phyloP scores from a whole-genome alignment of 1,140 invertebrate genomes.

The Vanessa tameamea region DNA sequence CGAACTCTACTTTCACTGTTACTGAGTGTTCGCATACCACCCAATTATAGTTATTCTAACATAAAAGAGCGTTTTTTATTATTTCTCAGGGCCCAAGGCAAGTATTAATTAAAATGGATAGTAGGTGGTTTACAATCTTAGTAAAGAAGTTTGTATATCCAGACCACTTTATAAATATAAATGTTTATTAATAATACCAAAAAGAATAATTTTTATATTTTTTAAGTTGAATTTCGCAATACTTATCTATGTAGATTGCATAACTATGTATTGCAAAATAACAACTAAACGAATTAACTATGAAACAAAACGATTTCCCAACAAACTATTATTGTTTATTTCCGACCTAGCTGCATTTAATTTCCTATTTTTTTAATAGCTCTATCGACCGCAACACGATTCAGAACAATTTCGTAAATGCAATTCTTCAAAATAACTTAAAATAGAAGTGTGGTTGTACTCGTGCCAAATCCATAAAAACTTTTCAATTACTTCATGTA shows the following conservation, averaged over 20 bases:
- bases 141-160: too few relatives aligned
- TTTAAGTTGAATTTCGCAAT: not conserved
- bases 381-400: conserved; percentile 20
- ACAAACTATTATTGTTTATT: conserved; percentile 45
- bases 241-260: not conserved
- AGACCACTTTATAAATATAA: too few relatives aligned
- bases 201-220: too few relatives aligned
- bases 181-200: too few relatives aligned
- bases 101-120: too few relatives aligned
- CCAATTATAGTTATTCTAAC: too few relatives aligned
- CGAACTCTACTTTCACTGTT: too few relatives aligned
- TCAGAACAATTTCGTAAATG: conserved; percentile 20
- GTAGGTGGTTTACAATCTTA: too few relatives aligned
- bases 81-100: too few relatives aligned
- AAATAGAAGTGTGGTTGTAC: not conserved
- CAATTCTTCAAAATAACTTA: not conserved
- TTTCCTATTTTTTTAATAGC: conserved; percentile 28
- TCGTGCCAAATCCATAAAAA: not conserved
- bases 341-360: conserved; percentile 23
- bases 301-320: conserved; percentile 55
- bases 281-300: conserved; percentile 40
- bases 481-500: too few relatives aligned
- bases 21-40: too few relatives aligned
- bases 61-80: too few relatives aligned
- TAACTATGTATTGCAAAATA: conserved; percentile 14